phyloP scores from a whole-genome alignment of 2,888 invertebrate species.

The Pristionchus maxplancki region DNA sequence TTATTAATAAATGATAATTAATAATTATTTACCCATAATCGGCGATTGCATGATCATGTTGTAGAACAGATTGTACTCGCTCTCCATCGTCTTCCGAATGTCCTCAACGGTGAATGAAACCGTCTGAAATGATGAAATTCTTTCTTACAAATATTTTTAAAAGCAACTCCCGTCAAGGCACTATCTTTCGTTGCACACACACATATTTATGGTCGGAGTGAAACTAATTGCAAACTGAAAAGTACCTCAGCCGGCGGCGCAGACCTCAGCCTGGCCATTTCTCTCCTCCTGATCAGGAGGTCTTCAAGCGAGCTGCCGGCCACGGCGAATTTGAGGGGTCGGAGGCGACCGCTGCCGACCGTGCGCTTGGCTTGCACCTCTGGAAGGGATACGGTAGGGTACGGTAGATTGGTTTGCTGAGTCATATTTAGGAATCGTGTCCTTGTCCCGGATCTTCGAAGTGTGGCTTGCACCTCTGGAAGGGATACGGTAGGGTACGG shows the following conservation, averaged over 20 bases:
- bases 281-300: background rate
- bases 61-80: constrained; percentile 12
- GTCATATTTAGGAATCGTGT: background rate
- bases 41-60: background rate
- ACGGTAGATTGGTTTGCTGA: too few relatives aligned
- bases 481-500: background rate
- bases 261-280: background rate
- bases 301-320: constrained; percentile 18
- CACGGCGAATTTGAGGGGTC: background rate
- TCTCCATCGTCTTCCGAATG: background rate
- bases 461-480: background rate
- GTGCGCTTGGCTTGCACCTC: constrained; percentile 44
- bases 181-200: background rate
- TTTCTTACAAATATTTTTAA: background rate
- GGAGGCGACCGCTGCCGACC: background rate
- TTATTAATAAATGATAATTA: too few relatives aligned
- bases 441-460: too few relatives aligned
- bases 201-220: too few relatives aligned
- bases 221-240: too few relatives aligned
- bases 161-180: background rate
- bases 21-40: background rate
- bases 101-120: constrained; percentile 2
- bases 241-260: background rate
- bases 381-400: background rate
- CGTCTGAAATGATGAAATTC: background rate